Evolutionary conservation across 2,113 vertebrate genomes (phyloP), one percentile per base, ranked within the genome.

Genomic region (Oncorhynchus clarkii): DNA sequence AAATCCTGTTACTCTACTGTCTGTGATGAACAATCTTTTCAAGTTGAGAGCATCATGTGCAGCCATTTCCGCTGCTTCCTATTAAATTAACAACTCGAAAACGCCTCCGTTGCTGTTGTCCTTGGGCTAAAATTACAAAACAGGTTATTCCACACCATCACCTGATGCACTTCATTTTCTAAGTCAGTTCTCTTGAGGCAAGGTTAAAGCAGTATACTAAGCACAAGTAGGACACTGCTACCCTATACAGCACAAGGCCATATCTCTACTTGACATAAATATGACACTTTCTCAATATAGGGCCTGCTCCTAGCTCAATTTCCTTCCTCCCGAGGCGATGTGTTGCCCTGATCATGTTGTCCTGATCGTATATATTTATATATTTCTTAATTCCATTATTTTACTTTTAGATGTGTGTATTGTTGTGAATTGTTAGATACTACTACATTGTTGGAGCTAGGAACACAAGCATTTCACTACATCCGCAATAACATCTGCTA

Each of bases 221-320:
- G 16, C 51, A 54, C 51, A 54, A 14, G 51, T 54, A 54, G 14
- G 4, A 62, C n/a, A 22, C n/a, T 62, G n/a, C 59, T 24, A 18
- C 14, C 16, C 16, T 45, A 12, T 54, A 22, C 59, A 62, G 59
- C 59, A 62, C 7, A 22, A 22, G 59, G 59, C n/a, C 59, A 24
- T 62, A 62, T 62, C 59, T 62, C n/a, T 24, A 62, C n/a, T 62
- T 62, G 59, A 62, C 59, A 62, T 62, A n/a, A 62, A 62, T 62
- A n/a, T 62, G 2, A 62, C 59, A 62, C 5, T 62, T 62, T 5
- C n/a, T 62, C 13, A 27, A 3, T 27, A 24, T 29, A 16, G 51
- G 9, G 9, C 9, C 9, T 16, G 51, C 29, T 14, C 24, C 12
- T 16, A 8, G 66, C 34, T 18, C 7, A 16, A 68, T 39, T n/a